Conservation (phyloP, 2,113 vertebrate genomes). For the Pollimyrus isidori region DNA sequence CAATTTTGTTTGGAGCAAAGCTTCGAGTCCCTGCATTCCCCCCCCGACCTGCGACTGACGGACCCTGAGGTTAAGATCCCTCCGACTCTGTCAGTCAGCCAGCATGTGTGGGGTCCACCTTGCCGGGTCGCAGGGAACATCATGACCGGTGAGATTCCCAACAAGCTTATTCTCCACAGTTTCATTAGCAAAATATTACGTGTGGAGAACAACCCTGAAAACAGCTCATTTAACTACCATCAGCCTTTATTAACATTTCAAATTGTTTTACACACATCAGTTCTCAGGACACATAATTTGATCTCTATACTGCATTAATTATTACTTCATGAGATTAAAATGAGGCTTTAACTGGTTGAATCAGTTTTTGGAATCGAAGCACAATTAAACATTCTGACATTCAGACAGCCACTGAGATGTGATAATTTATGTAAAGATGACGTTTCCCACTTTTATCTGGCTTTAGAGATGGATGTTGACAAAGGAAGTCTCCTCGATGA, state of each 20-base stretch:
- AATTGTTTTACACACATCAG: conserved; percentile 1
- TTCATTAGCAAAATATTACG: background rate
- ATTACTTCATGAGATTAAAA: background rate
- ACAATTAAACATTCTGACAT: background rate
- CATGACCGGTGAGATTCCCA: background rate
- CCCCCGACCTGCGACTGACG: background rate
- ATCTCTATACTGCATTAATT: background rate
- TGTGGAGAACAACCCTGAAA: background rate
- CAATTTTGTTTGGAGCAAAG: background rate
- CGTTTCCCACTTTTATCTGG: conserved; percentile 7
- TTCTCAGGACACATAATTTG: background rate
- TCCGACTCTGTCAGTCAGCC: background rate
- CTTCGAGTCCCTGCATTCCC: background rate
- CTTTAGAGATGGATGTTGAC: background rate
- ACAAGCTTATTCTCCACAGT: background rate
- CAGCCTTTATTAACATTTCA: background rate
- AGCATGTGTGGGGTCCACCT: background rate
- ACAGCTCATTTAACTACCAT: background rate
- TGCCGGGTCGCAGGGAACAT: background rate
- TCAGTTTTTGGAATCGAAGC: background rate
- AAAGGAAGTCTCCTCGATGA: background rate
- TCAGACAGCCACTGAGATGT: background rate
- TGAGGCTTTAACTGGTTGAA: background rate
- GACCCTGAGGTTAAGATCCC: background rate
- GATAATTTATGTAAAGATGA: background rate